These are phyloP conservation scores for Ectemnius cavifrons DNA, from an alignment of 2,888 invertebrate species.

Conservation along the genomic window DNA sequence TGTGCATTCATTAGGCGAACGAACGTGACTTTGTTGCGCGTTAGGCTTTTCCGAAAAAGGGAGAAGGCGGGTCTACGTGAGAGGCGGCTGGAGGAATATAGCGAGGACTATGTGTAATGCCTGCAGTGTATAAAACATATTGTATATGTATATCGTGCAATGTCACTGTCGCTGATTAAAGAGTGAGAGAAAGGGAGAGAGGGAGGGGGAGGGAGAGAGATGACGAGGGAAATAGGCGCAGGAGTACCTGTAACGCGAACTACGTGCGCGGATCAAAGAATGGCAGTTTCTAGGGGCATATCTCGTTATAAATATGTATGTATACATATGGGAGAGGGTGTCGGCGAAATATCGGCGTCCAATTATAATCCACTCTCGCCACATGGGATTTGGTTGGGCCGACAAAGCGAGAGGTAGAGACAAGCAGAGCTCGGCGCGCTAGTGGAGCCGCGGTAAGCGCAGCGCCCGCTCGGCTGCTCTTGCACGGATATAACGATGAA, in stretches of 20 bases:
- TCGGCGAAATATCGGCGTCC: conserved; percentile 60
- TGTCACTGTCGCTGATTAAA: conserved; percentile 56
- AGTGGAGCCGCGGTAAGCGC: conserved; percentile 16
- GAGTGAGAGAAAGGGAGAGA: conserved; percentile 27
- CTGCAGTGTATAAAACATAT: conserved; percentile 61
- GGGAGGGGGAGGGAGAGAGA: conserved; percentile 10
- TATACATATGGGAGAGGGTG: conserved; percentile 22
- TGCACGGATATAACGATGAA: conserved; percentile 49
- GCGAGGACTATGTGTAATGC: conserved; percentile 44
- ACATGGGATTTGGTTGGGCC: conserved; percentile 59
- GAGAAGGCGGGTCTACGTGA: not conserved
- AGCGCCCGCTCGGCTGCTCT: conserved; percentile 31
- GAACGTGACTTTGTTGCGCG: conserved; percentile 64
- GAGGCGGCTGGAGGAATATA: conserved; percentile 8
- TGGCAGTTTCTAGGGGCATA: conserved; percentile 35
- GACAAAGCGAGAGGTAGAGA: conserved; percentile 40
- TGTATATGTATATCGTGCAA: conserved; percentile 36
- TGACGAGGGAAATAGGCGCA: not conserved
- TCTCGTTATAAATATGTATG: conserved; percentile 62
- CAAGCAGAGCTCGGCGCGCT: conserved; percentile 34
- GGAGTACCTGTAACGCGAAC: conserved; percentile 44
- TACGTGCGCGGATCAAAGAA: conserved; percentile 64
- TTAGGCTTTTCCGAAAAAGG: conserved; percentile 37
- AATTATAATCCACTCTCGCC: conserved; percentile 62
- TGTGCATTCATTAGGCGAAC: conserved; percentile 61